These are phyloP conservation scores for Morone saxatilis DNA, from an alignment of 2,113 vertebrate species.

Conservation along the genomic window DNA sequence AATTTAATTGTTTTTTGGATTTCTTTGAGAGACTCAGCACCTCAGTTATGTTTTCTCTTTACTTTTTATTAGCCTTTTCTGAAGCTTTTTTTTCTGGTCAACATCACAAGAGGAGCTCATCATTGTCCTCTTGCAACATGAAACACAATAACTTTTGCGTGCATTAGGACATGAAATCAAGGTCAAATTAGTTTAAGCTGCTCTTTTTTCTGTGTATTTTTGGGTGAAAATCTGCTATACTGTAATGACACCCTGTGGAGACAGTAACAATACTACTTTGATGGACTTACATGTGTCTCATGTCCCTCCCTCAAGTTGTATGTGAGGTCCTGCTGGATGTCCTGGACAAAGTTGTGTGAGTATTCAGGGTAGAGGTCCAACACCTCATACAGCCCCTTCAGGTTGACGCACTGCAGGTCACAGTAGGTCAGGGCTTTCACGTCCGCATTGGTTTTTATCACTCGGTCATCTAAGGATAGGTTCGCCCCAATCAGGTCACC, in stretches of 20 bases:
- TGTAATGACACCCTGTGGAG: not conserved
- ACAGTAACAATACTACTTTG: not conserved
- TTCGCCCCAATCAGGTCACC: constrained; percentile 96
- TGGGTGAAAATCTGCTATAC: not conserved
- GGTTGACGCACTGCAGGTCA: constrained; percentile 95
- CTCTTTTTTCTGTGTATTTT: not conserved
- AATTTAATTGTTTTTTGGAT: not conserved
- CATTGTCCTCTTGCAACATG: not conserved
- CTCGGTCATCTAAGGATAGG: constrained; percentile 92
- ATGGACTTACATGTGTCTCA: constrained; percentile 91
- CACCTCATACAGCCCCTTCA: constrained; percentile 95
- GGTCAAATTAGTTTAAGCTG: not conserved
- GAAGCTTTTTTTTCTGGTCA: not conserved
- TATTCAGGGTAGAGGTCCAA: constrained; percentile 96
- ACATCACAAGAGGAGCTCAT: not conserved
- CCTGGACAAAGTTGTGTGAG: constrained; percentile 92
- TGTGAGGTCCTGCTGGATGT: constrained; percentile 95
- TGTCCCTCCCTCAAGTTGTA: constrained; percentile 97
- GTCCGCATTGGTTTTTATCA: constrained; percentile 96
- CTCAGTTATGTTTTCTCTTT: not conserved
- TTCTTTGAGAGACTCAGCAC: not conserved
- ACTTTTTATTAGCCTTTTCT: not conserved
- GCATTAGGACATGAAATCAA: not conserved
- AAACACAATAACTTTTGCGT: not conserved
- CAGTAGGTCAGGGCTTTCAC: constrained; percentile 97